phyloP scores from a whole-genome alignment of 2,113 vertebrate species.

The cat (Felis catus) region DNA sequence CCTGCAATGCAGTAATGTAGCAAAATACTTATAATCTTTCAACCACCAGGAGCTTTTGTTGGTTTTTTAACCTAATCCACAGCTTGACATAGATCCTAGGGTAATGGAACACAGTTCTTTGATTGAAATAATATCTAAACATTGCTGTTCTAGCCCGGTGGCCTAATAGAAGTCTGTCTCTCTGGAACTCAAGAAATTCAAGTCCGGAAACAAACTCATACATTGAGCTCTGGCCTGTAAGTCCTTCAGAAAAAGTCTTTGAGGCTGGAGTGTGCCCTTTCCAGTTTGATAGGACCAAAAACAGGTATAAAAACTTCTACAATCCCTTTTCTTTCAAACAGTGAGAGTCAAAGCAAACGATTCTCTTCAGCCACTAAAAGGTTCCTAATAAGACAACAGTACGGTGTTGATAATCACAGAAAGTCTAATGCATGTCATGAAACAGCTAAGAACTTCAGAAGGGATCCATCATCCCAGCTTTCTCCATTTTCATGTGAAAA shows the following conservation, averaged over 20 bases:
- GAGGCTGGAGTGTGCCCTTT: constrained; percentile 24
- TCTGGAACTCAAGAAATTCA: constrained; percentile 65
- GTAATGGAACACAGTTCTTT: constrained; percentile 84
- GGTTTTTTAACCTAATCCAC: constrained; percentile 83
- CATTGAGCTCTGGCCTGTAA: constrained; percentile 27
- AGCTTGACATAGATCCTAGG: constrained; percentile 84
- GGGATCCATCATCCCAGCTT: not conserved
- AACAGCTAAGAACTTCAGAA: not conserved
- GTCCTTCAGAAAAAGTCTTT: constrained; percentile 40
- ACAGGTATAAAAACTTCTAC: constrained; percentile 41
- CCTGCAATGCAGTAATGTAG: constrained; percentile 82
- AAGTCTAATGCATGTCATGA: not conserved
- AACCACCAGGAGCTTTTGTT: constrained; percentile 83
- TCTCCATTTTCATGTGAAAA: not conserved
- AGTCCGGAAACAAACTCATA: constrained; percentile 68
- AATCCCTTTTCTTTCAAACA: constrained; percentile 8
- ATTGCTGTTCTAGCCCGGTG: constrained; percentile 63
- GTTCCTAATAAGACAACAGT: not conserved
- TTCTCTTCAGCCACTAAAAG: not conserved
- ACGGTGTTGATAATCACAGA: not conserved
- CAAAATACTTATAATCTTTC: constrained; percentile 85
- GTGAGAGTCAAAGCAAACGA: constrained; percentile 38
- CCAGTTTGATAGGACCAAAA: constrained; percentile 15
- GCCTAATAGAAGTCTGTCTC: constrained; percentile 51
- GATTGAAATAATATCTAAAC: constrained; percentile 84